phyloP scores from a whole-genome alignment of 1,140 invertebrate genomes.

The Temnothorax curvispinosus region DNA sequence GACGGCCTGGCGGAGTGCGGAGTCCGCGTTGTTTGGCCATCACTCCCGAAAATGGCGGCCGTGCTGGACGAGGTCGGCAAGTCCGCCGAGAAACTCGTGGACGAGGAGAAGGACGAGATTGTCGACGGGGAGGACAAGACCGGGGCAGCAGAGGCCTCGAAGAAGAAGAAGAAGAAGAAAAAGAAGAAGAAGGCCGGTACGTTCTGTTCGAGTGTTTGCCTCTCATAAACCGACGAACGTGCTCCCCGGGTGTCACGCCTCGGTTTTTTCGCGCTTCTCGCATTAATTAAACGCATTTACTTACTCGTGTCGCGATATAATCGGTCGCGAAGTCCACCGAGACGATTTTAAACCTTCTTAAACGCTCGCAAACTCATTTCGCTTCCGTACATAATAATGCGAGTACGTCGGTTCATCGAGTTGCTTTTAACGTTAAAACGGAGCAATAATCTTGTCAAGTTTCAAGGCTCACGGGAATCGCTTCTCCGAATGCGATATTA shows the following conservation, averaged over 20 bases:
- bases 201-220: slow-evolving; percentile 59
- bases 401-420: too few relatives aligned
- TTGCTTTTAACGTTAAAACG: neutral
- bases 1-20: too few relatives aligned
- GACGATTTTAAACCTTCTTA: neutral
- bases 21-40: neutral
- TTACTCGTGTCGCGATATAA: neutral
- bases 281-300: neutral
- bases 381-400: neutral
- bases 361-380: neutral
- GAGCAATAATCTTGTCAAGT: neutral
- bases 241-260: neutral
- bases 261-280: neutral
- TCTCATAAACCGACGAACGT: neutral
- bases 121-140: slow-evolving; percentile 86
- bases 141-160: slow-evolving; percentile 87
- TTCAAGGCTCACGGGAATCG: neutral
- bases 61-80: slow-evolving; percentile 86
- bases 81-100: slow-evolving; percentile 83
- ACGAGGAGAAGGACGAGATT: slow-evolving; percentile 84
- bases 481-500: neutral
- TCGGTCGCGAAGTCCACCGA: neutral
- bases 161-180: slow-evolving; percentile 91
- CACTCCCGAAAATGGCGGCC: slow-evolving; percentile 85
- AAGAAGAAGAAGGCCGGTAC: slow-evolving; percentile 91